Percentiles rank a stretch among this genome's conserved stretches.
Conservation (phyloP, 2,888 invertebrate genomes). For the Machimus rusticus region DNA sequence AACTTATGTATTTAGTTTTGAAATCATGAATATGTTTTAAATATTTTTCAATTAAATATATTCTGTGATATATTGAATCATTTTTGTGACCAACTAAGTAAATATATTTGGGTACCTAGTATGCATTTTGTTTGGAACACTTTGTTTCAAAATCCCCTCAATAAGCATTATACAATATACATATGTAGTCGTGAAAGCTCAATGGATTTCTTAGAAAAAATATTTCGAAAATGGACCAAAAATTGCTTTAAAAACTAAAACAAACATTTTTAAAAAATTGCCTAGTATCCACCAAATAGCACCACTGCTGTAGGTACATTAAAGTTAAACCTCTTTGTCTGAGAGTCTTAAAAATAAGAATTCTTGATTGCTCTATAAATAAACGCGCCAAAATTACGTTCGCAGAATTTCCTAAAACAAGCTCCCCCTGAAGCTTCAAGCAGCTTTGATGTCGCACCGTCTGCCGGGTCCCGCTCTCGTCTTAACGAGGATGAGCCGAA, state of each 20-base stretch:
- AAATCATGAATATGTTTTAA: no score
- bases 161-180: no score
- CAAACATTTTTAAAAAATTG: background rate
- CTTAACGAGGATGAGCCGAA: background rate
- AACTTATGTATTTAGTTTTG: no score
- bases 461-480: background rate
- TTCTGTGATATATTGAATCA: no score
- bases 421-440: background rate
- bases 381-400: background rate
- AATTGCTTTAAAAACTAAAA: background rate
- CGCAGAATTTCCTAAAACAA: constrained; percentile 4
- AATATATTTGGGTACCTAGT: no score
- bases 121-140: no score
- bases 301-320: background rate
- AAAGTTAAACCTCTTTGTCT: background rate
- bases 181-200: no score
- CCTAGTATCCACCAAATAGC: background rate
- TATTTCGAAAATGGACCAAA: background rate
- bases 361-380: background rate
- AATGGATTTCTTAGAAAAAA: background rate
- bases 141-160: no score
- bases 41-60: no score
- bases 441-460: background rate
- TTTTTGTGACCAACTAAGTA: no score
- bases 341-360: background rate